Base-by-base conservation (phyloP, 2,888 invertebrate species). In the Eugnorisma glareosa region DNA sequence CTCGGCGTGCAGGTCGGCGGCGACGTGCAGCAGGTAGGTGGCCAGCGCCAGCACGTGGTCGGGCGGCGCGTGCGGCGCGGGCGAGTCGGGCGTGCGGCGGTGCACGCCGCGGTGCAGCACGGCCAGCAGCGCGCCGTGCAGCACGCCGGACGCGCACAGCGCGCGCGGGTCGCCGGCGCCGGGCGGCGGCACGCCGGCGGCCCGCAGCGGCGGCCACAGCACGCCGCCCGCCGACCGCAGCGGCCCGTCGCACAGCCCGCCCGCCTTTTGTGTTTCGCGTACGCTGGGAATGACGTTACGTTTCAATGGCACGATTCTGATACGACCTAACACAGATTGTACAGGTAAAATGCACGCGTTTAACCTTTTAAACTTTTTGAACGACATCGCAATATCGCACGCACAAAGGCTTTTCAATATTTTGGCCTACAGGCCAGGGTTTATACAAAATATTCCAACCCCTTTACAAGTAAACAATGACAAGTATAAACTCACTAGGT, bases 41-140 rank as follows among this genome's bases (percentile, higher is more conserved):
- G 98, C 97, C 78, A 99, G 96, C 73, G 99, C 98, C 89, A 99
- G 97, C 89, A 99, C 98, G 94, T 99, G 99, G 94, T 99, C 99
- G 67, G 99, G 98, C 40, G 96, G 96, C 86, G 96, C 95, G 88
- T 93, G 93, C 85, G 93, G 93, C 77, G 93, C 92, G 83, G 89
- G 97, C 97, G 91, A 97, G 97, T 77, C 98, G 97, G 82, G 98
- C 98, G 92, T 98, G 97, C 98, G 90, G 61, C 92, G 88, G 90
- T 86, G 98, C 98, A 98, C 98, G 79, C 98, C 98, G 92, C 99
- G 98, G 94, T 98, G 98, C 81, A 99, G 97, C 89, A 99, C 98
- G 79, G 98, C 97, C 89, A 99, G 97, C 81, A 98, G 97, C 88
- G 98, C 97, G 54, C 94, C 95, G 92, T 95, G 96, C 81, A 96